Evolutionary conservation across 1,140 invertebrate species (phyloP).

Genomic region (Zaprionus africanus): DNA sequence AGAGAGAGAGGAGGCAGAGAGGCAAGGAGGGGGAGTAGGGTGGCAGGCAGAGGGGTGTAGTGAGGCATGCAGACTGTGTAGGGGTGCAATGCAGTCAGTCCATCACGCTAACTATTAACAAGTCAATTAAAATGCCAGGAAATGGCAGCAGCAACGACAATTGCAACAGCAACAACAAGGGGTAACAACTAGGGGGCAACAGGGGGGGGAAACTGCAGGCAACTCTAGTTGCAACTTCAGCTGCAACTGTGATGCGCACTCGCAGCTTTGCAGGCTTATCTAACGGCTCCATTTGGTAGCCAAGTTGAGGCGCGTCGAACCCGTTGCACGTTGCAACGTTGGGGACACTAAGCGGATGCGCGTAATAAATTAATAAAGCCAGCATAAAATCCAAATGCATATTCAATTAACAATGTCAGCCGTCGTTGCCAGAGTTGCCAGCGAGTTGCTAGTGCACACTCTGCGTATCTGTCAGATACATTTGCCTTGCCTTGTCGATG

Average conservation of each 20-base stretch:
- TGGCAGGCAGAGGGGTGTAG: not conserved
- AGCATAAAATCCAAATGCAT: conserved; percentile 76
- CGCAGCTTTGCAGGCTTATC: conserved; percentile 59
- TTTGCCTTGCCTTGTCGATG: conserved; percentile 58
- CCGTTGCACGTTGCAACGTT: conserved; percentile 1
- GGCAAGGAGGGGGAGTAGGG: too few species aligned
- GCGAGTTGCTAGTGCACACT: not conserved
- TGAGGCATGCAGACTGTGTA: too few species aligned
- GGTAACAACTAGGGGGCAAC: conserved; percentile 6
- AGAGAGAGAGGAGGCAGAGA: not conserved
- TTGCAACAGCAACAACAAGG: conserved; percentile 26
- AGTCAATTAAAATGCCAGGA: conserved; percentile 79
- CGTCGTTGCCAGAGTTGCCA: not conserved
- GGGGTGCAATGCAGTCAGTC: not conserved
- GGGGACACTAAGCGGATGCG: conserved; percentile 75
- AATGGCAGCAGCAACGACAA: conserved; percentile 54
- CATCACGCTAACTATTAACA: conserved; percentile 63
- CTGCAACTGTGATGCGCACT: conserved; percentile 22
- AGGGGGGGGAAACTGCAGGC: conserved; percentile 9
- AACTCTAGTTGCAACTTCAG: conserved; percentile 20
- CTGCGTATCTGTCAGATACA: conserved; percentile 56
- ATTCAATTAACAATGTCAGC: conserved; percentile 82
- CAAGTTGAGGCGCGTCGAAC: conserved; percentile 18
- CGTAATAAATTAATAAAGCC: conserved; percentile 84
- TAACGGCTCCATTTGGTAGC: conserved; percentile 72